Base-by-base conservation (phyloP, 2,888 invertebrate genomes). In the Troides helena region DNA sequence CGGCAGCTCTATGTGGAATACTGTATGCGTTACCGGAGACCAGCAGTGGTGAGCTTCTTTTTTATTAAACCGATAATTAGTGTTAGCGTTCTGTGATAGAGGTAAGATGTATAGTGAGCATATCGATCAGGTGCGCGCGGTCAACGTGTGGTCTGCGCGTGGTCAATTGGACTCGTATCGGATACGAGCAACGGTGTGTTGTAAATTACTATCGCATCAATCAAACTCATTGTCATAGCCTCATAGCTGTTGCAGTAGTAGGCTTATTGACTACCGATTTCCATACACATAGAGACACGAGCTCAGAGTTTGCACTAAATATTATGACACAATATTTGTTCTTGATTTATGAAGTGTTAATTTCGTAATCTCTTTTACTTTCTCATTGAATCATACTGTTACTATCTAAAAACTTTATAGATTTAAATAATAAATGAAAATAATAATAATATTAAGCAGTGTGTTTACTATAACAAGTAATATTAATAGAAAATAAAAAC, bases 171-270 rank as follows among this genome's bases (percentile, higher is more conserved):
- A 83, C 79, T 84, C 81, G 91, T 90, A 92, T 91, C 85, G 80
- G 89, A 92, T 91, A 91, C 92, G 82, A 87, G 78, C 89, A 91
- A 91, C 92, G 91, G 92, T 91, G 81, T 81, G 79, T 78, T 78
- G 80, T 77, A 86, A 82, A 91, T 90, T 89, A 86, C 88, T 85
- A 85, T 85, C 89, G 73, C 88, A 90, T 91, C 90, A 89, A 90
- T 91, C 90, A 89, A 76, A 78, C 81, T 81, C 82, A 88, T 89
- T 90, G 90, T 89, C 88, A 86, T 87, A 83, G 81, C 81, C 78
- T 89, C 88, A 86, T 87, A 83, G 81, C 81, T 78, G 81, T 84
- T 83, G 81, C 82, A 81, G 81, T 50, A 50, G 39, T 80, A 80
- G 70, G 72, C 73, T 75, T 80, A 79, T 80, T 73, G 74, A 73